phyloP scores from a whole-genome alignment of 2,113 vertebrate species.

The Oryzias javanicus region DNA sequence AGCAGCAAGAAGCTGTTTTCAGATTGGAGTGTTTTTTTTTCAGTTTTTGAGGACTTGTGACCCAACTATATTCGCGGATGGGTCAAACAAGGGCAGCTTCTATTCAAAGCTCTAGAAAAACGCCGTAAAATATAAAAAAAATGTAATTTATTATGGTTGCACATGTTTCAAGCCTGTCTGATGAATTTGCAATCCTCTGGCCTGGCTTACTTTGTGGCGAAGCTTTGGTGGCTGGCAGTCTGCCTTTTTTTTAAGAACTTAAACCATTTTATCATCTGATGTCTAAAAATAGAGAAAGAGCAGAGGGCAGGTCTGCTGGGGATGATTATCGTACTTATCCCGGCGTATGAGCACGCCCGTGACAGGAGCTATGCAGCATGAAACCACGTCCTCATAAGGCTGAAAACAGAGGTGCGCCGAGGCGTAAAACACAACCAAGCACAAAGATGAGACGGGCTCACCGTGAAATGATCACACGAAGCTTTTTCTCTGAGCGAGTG shows the following conservation, averaged over 20 bases:
- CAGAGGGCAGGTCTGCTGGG: conserved; percentile 22
- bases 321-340: conserved; percentile 27
- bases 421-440: background rate
- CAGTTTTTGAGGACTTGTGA: conserved; percentile 5
- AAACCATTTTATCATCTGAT: conserved; percentile 56
- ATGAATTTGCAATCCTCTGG: conserved; percentile 15
- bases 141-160: too few relatives aligned
- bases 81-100: background rate
- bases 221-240: conserved; percentile 17
- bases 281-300: conserved; percentile 53
- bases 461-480: conserved; percentile 24
- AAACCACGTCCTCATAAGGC: conserved; percentile 5
- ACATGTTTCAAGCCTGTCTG: background rate
- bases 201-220: conserved; percentile 8
- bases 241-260: conserved; percentile 59
- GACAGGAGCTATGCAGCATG: conserved; percentile 18
- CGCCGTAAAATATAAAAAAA: too few relatives aligned
- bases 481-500: conserved; percentile 23
- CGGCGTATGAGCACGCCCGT: conserved; percentile 2
- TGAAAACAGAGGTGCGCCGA: background rate
- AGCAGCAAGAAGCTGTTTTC: conserved; percentile 6
- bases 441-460: conserved; percentile 2
- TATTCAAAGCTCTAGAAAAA: too few relatives aligned
- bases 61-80: conserved; percentile 6
- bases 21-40: conserved; percentile 8